Base-by-base conservation (phyloP, 2,797 vertebrate genomes). In the Helarctos malayanus region DNA sequence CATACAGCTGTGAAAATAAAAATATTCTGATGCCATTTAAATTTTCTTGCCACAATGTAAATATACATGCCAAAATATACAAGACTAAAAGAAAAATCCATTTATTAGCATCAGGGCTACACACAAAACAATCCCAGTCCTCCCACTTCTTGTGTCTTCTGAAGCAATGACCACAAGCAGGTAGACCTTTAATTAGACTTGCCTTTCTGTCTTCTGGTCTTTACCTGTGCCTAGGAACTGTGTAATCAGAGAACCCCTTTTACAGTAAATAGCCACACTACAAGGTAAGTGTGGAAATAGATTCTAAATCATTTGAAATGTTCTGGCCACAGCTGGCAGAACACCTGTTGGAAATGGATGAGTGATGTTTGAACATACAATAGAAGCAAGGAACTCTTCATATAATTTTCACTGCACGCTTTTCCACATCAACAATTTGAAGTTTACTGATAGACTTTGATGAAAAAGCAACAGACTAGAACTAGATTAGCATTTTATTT, bases 1-100 rank as follows among this genome's bases (percentile, higher is more conserved):
- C 47, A 92, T 2, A 41, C 35, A 97, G 71, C 85, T 96, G 54
- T 69, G 32, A 84, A 98, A 97, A 93, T 94, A 97, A 98, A 97
- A 87, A 88, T 87, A 95, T 79, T 69, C 52, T 76, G 41, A 95
- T 59, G 80, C 69, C 4, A 16, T 87, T 97, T 85, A 93, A 95
- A 97, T 92, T 87, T 96, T 94, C 89, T 83, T 92, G 76, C 71
- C 87, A 96, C 38, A 96, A 95, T n/a, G 90, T 93, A 97, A 94
- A 97, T 29, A 94, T 10, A 52, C 3, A 88, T 86, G 54, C 41
- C 78, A 95, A 97, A 98, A 85, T 75, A 92, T 8, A 75, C 45
- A 75, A 63, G n/a, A 76, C 89, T 59, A 71, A 78, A 91, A 75
- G 14, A 87, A 92, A 95, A 90, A 18, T 5, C 38, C 38, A 78